phyloP scores from a whole-genome alignment of 2,797 vertebrate species.

The Scomberomorus guttatus region DNA sequence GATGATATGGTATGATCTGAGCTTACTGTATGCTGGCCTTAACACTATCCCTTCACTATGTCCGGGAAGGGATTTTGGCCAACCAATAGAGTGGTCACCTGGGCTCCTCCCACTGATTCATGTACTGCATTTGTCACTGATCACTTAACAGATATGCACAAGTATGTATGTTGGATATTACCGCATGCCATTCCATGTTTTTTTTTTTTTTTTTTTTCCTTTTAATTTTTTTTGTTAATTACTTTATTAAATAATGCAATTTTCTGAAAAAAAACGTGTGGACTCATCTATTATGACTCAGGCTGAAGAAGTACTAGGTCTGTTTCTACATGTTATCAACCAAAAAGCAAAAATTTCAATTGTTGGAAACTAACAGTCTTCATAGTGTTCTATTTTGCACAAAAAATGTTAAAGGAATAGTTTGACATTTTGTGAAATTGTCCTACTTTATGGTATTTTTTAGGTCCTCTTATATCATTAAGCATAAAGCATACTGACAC shows the following conservation, averaged over 20 bases:
- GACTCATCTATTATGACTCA: background rate
- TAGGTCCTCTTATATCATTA: too few species aligned
- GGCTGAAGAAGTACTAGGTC: too few species aligned
- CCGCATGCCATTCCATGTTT: constrained; percentile 76
- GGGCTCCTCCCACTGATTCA: constrained; percentile 37
- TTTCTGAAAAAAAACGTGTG: constrained; percentile 51
- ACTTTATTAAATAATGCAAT: constrained; percentile 80
- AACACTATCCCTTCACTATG: constrained; percentile 11
- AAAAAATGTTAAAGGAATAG: too few species aligned
- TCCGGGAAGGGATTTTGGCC: constrained; percentile 38
- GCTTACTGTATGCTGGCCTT: constrained; percentile 55
- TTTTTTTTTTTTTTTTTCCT: constrained; percentile 22
- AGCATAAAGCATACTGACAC: too few species aligned
- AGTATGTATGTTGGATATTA: constrained; percentile 75
- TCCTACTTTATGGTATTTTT: too few species aligned
- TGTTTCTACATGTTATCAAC: background rate
- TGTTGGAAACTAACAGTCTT: too few species aligned
- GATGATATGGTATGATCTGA: constrained; percentile 62
- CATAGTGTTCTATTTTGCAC: too few species aligned
- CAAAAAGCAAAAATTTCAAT: background rate
- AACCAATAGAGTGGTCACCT: constrained; percentile 7
- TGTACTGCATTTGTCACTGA: constrained; percentile 56
- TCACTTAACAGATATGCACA: constrained; percentile 64
- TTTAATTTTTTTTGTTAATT: constrained; percentile 63
- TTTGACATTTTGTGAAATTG: too few species aligned